Base-by-base conservation (phyloP, 2,888 invertebrate species). In the Catocala fraxini region DNA sequence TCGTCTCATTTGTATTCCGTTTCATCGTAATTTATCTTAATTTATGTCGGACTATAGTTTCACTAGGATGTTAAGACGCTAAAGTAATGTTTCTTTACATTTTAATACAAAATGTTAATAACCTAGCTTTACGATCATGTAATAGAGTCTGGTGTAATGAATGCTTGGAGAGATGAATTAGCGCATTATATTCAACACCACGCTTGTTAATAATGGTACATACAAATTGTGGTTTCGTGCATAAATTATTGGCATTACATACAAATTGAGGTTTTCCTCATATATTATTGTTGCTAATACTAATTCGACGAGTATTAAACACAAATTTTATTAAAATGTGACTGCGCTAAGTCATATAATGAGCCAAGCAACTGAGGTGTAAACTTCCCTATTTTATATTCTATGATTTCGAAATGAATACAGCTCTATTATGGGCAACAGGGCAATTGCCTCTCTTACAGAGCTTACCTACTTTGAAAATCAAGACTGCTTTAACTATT, bases 1-100 rank as follows among this genome's bases (percentile, higher is more conserved):
- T 49, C 42, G 43, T 51, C 63, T 65, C 63, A 75, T 78, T 65
- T 68, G 51, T 65, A 68, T 69, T 64, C 65, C 6, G 58, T 57
- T 61, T 61, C 39, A 62, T 65, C 60, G 55, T 6, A 65, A 56
- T 75, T 71, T 57, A 51, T 33, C 35, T 54, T 66, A 45, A 61
- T 60, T 62, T 59, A 65, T 67, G 58, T 49, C 1, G 59, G 6
- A 41, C 25, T 63, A 48, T 35, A 43, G 25, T 64, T 75, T 66
- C 52, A 52, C 59, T 53, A 25, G 11, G 9, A 57, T 52, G 10
- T 56, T 53, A 55, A 59, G 65, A 15, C 53, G 25, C 11, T 48
- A 34, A 12, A 48, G n/a, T 54, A 41, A 47, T 62, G 11, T 47
- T 34, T 53, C 33, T 55, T 48, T 43, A 25, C 43, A 62, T 64